Conservation (phyloP, 2,113 vertebrate species). For the Cervus canadensis region DNA sequence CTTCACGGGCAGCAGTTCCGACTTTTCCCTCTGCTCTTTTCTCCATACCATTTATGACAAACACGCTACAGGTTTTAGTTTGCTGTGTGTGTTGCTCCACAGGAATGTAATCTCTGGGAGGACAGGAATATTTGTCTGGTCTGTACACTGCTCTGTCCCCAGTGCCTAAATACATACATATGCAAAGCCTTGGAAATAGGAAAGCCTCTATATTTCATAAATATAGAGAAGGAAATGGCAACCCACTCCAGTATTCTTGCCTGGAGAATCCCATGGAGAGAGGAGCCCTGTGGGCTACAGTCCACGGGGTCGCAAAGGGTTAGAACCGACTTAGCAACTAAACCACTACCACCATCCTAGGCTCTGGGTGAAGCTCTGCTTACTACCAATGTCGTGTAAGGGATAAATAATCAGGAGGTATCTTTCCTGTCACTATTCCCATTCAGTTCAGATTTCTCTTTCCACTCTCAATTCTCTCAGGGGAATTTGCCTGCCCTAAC, state of each 20-base stretch:
- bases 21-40: neutral
- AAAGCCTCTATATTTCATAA: no score
- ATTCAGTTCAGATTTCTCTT: neutral
- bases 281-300: neutral
- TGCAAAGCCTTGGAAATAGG: neutral
- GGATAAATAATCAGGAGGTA: neutral
- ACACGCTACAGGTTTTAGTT: neutral
- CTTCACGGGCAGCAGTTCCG: neutral
- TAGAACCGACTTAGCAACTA: neutral
- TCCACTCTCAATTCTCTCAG: neutral
- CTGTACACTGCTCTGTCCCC: neutral
- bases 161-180: neutral
- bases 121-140: neutral
- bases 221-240: neutral
- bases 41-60: neutral
- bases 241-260: neutral
- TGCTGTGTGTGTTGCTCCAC: neutral
- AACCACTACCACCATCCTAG: neutral
- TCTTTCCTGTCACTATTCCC: neutral
- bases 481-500: neutral
- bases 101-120: neutral
- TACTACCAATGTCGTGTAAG: neutral
- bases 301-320: neutral
- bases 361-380: neutral
- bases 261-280: neutral